Conservation (phyloP, 2,888 invertebrate species). For the Keiferia lycopersicella region DNA sequence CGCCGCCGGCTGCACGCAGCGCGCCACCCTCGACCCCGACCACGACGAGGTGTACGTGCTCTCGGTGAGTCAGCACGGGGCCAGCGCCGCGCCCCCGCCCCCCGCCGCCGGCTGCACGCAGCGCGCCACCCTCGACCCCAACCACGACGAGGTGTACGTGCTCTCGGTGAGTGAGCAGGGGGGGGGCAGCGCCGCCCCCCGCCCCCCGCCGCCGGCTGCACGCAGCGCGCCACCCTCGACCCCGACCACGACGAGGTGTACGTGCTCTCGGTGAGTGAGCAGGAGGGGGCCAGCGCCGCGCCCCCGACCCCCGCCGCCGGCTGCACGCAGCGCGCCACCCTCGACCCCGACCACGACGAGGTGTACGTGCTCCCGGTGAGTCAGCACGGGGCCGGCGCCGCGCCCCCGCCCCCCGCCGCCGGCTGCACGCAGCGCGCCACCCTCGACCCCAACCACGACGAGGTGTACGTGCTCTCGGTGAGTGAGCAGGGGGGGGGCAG, state of each 20-base stretch:
- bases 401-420: constrained; percentile 80
- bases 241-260: constrained; percentile 92
- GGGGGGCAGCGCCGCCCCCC: constrained; percentile 47
- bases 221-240: constrained; percentile 93
- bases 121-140: constrained; percentile 92
- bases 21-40: constrained; percentile 93
- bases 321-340: constrained; percentile 92
- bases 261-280: constrained; percentile 77
- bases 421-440: constrained; percentile 94
- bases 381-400: constrained; percentile 65
- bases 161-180: constrained; percentile 56
- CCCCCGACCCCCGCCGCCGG: constrained; percentile 84
- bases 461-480: constrained; percentile 85
- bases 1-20: constrained; percentile 91
- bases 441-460: constrained; percentile 90
- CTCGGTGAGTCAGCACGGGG: constrained; percentile 56
- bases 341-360: constrained; percentile 92
- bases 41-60: constrained; percentile 91
- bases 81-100: constrained; percentile 52
- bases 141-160: constrained; percentile 92
- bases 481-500: constrained; percentile 57
- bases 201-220: constrained; percentile 90
- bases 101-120: constrained; percentile 92
- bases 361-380: constrained; percentile 83
- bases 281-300: constrained; percentile 79